Percentiles rank a stretch among this genome's conserved stretches.
These are phyloP conservation scores for Anoplopoma fimbria DNA, from an alignment of 2,113 vertebrate genomes.

Conservation along the genomic window DNA sequence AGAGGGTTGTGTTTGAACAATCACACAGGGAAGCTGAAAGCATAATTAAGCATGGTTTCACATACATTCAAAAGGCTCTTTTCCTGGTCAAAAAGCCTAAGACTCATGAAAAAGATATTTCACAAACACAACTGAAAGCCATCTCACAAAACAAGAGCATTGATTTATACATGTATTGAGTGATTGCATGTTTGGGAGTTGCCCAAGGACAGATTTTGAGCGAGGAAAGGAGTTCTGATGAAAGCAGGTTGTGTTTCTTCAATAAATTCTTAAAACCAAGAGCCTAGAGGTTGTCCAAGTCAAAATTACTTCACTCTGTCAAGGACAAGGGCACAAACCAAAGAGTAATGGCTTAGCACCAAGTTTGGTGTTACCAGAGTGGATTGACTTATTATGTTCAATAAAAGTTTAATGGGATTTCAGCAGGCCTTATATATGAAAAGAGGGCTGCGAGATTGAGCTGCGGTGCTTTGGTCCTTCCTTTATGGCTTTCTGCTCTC, in stretches of 20 bases:
- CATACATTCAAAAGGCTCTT: background rate
- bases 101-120: constrained; percentile 6
- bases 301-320: constrained; percentile 67
- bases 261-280: constrained; percentile 32
- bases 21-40: background rate
- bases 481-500: constrained; percentile 50
- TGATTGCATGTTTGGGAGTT: constrained; percentile 2
- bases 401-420: constrained; percentile 81
- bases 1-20: background rate
- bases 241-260: constrained; percentile 14
- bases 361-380: constrained; percentile 60
- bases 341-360: constrained; percentile 60
- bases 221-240: background rate
- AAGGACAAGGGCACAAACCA: constrained; percentile 53
- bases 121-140: background rate
- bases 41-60: background rate
- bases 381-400: constrained; percentile 75
- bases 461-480: constrained; percentile 15
- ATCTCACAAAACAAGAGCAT: background rate
- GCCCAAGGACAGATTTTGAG: background rate
- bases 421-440: constrained; percentile 67
- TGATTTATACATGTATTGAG: background rate
- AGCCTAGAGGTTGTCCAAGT: constrained; percentile 46
- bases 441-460: constrained; percentile 45
- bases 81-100: background rate